Percentiles rank a stretch among this genome's conserved stretches.
Evolutionary conservation across 2,888 invertebrate genomes (phyloP).

Genomic region (Anarsia innoxiella): DNA sequence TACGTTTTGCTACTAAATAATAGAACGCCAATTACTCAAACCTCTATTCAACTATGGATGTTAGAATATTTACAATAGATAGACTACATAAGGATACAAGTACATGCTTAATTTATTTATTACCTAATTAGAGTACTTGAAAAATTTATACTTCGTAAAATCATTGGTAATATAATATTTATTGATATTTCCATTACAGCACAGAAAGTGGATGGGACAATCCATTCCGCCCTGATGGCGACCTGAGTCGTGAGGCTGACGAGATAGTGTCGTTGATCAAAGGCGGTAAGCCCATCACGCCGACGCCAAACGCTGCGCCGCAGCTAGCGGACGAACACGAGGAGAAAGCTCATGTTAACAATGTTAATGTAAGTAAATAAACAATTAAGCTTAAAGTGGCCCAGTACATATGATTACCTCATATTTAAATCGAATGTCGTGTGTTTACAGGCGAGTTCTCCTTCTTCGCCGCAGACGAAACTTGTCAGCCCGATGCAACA

Average conservation of each 20-base stretch:
- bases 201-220: slow-evolving; percentile 98
- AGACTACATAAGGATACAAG: no score
- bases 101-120: no score
- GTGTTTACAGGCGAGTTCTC: slow-evolving; percentile 42
- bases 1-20: no score
- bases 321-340: slow-evolving; percentile 70
- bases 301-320: slow-evolving; percentile 77
- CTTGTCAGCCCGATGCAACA: slow-evolving; percentile 45
- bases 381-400: neutral
- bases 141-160: neutral
- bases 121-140: slow-evolving; percentile 17
- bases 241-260: slow-evolving; percentile 95
- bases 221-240: slow-evolving; percentile 97
- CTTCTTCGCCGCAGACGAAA: slow-evolving; percentile 59
- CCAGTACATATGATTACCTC: no score
- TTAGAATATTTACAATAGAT: no score
- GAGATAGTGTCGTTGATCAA: slow-evolving; percentile 96
- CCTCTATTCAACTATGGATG: no score
- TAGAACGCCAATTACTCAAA: no score
- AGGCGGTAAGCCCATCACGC: slow-evolving; percentile 90
- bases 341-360: slow-evolving; percentile 55
- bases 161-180: neutral
- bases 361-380: slow-evolving; percentile 53
- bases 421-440: no score
- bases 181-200: no score